phyloP scores from a whole-genome alignment of 64 coral and sea anemone genomes.

The Montipora sp. region DNA sequence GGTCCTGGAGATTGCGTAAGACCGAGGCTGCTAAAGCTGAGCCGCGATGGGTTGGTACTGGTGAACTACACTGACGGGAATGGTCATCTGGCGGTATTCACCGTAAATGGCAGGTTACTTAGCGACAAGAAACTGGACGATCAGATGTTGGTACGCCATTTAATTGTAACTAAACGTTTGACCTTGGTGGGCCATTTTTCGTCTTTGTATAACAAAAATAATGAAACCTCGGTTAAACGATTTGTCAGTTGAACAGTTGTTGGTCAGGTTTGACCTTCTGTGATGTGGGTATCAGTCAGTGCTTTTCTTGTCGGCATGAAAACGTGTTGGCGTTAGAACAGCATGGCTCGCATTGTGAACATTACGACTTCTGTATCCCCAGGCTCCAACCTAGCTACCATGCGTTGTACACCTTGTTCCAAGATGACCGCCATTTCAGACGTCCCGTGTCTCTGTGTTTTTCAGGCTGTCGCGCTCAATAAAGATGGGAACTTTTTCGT shows the following conservation, averaged over 20 bases:
- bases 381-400: no score
- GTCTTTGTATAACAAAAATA: no score
- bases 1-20: conserved; percentile 81
- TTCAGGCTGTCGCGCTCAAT: conserved; percentile 79
- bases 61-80: conserved; percentile 91
- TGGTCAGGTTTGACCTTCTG: no score
- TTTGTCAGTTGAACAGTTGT: background rate
- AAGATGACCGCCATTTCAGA: no score
- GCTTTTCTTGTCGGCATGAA: no score
- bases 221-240: no score
- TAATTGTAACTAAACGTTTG: background rate
- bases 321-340: no score
- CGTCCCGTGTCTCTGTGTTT: background rate
- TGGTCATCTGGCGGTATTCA: conserved; percentile 90
- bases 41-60: conserved; percentile 79
- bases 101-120: conserved; percentile 79
- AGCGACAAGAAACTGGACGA: conserved; percentile 79
- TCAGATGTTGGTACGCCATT: conserved; percentile 86
- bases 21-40: conserved; percentile 80
- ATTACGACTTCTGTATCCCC: no score
- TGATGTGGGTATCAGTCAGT: no score
- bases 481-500: conserved; percentile 95
- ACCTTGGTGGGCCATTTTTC: background rate
- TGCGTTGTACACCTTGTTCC: no score
- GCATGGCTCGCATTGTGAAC: no score